Conservation (phyloP, 2,113 vertebrate species). For the Arizona elegans region DNA sequence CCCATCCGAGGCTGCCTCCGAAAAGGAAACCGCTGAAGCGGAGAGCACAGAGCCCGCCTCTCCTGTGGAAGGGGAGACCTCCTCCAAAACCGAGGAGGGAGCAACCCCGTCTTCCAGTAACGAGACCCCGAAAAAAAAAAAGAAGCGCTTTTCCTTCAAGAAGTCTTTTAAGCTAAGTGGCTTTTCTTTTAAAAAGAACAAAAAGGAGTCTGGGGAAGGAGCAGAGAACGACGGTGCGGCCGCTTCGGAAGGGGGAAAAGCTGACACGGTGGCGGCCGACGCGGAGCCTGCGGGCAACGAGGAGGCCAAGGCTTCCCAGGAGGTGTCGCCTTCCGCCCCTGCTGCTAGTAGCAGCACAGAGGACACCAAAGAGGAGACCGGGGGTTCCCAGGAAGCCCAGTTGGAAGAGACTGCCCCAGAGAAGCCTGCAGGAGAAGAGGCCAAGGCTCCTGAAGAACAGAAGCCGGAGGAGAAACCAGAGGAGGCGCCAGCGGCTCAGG, state of each 20-base stretch:
- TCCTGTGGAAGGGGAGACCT: slow-evolving; percentile 77
- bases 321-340: slow-evolving; percentile 57
- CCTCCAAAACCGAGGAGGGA: slow-evolving; percentile 73
- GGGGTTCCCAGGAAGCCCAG: slow-evolving; percentile 67
- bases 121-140: slow-evolving; percentile 96
- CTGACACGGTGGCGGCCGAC: slow-evolving; percentile 61
- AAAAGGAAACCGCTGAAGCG: slow-evolving; percentile 59
- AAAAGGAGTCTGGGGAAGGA: slow-evolving; percentile 85
- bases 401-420: slow-evolving; percentile 66
- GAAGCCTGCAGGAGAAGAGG: slow-evolving; percentile 72
- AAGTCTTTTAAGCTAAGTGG: slow-evolving; percentile 96
- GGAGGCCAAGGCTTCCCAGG: slow-evolving; percentile 55
- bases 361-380: slow-evolving; percentile 68
- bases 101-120: slow-evolving; percentile 80
- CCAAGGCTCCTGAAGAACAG: slow-evolving; percentile 54
- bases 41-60: slow-evolving; percentile 78
- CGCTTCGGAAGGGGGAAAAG: slow-evolving; percentile 68
- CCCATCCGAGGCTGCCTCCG: slow-evolving; percentile 58
- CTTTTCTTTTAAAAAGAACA: slow-evolving; percentile 96
- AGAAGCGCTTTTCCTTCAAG: slow-evolving; percentile 96
- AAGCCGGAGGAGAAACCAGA: slow-evolving; percentile 56
- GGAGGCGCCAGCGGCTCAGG: slow-evolving; percentile 56
- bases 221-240: slow-evolving; percentile 74
- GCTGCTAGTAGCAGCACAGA: slow-evolving; percentile 54
- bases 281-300: slow-evolving; percentile 59